Evolutionary conservation across 53 echinoderm and acorn worm species (phyloP), one percentile per base, ranked within the genome.

Genomic region (Holothuria leucospilota): DNA sequence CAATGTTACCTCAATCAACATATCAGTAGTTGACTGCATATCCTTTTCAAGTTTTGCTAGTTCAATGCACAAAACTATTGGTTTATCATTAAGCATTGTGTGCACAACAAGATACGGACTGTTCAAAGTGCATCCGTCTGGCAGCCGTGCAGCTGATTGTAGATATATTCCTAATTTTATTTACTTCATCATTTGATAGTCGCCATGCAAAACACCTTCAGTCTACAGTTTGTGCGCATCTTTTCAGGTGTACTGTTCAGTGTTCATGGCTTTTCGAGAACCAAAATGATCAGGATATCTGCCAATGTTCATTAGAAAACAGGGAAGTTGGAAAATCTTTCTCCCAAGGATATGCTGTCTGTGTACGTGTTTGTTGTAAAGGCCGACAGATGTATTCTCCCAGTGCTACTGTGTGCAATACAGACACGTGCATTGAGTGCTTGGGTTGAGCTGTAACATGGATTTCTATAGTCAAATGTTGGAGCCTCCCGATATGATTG

Each of bases 381-480:
- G 75, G 75, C 52, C 49, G 51, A 49, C 25, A 20, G 75, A 56
- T 56, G 56, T 56, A 56, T 56, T 56, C 75, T 75, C 75, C 49
- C 26, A 75, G 51, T 52, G 52, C 75, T 75, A 16, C 56, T 49
- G 39, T 49, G 8, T 75, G 75, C 75, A 75, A 46, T 52, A 75
- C 52, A 27, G 15, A 23, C 26, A 75, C 41, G 75, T 75, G 75
- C 18, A 56, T 75, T 75, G 75, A 75, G 75, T 75, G 75, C 51
- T 49, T 75, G 25, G 39, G 75, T 46, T 75, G 75, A 75, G 75
- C 75, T 51, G 51, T 75, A 75, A 49, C 51, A 75, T 75, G 75
- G 75, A 75, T 75, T 75, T 75, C 75, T 75, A 75, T 75, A 75
- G 75, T 10, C 75, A 75, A 75, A 75, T 75, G 75, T 49, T 75